Conservation (phyloP, 2,113 vertebrate genomes). For the Propithecus coquereli region DNA sequence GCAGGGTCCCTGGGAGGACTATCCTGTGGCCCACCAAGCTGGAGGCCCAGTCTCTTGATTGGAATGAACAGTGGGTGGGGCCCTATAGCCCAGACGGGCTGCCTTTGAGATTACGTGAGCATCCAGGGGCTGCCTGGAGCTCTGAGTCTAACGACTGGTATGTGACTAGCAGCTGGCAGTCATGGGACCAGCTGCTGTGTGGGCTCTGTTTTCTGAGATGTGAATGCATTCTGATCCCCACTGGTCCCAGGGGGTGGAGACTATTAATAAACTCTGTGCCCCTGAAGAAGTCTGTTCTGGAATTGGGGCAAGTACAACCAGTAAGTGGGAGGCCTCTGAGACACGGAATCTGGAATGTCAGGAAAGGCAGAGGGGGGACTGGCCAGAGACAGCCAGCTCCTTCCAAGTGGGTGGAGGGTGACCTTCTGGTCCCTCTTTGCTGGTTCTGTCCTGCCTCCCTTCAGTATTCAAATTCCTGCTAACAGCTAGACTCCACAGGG, state of each 20-base stretch:
- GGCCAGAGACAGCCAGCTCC: neutral
- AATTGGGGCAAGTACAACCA: neutral
- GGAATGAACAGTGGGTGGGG: neutral
- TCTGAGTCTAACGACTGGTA: neutral
- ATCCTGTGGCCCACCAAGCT: too few species aligned
- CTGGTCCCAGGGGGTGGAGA: neutral
- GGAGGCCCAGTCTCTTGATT: neutral
- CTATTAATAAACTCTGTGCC: conserved; percentile 39
- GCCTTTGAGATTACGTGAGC: neutral
- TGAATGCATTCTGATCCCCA: neutral
- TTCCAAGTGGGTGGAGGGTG: neutral
- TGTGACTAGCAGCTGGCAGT: neutral
- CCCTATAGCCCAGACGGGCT: neutral
- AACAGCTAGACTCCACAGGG: conserved; percentile 27
- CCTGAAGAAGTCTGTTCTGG: neutral
- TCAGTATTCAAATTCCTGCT: conserved; percentile 12
- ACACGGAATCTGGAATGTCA: neutral
- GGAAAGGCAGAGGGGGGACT: neutral
- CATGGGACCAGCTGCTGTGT: neutral
- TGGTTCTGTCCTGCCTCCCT: neutral
- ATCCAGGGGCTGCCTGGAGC: too few species aligned
- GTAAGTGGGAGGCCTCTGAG: conserved; percentile 16
- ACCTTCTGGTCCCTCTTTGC: neutral
- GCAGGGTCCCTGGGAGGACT: neutral
- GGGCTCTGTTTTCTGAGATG: neutral